These are phyloP conservation scores for Aphrocallistes beatrix DNA, from an alignment of 37 sponge, comb jelly and placozoan genomes.

Conservation along the genomic window DNA sequence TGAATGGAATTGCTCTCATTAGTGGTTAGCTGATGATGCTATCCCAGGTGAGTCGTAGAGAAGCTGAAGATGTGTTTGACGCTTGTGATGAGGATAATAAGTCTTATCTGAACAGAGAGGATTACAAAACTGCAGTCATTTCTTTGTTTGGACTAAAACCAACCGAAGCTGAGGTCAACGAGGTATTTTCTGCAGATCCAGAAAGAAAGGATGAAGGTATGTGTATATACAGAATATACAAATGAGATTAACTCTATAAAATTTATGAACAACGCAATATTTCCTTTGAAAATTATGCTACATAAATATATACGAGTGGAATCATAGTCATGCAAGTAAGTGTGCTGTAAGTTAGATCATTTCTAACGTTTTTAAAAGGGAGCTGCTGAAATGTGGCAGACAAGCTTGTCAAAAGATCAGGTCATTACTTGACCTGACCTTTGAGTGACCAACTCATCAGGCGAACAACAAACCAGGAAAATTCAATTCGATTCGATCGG, in stretches of 20 bases:
- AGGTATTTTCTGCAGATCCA: background rate
- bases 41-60: background rate
- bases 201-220: background rate
- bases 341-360: background rate
- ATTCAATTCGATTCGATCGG: too few species aligned
- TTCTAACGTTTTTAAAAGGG: background rate
- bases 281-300: too few species aligned
- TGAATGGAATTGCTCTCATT: too few species aligned
- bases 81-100: background rate
- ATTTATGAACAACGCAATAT: too few species aligned
- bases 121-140: constrained; percentile 3
- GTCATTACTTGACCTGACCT: too few species aligned
- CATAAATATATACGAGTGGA: too few species aligned
- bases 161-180: background rate
- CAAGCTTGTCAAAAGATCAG: too few species aligned
- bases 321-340: too few species aligned
- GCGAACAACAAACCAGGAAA: too few species aligned
- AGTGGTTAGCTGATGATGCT: background rate
- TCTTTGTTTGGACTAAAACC: background rate
- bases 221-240: background rate
- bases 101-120: background rate
- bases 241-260: too few species aligned
- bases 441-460: too few species aligned
- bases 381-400: too few species aligned
- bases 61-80: background rate